Conservation (phyloP, 2,797 vertebrate genomes). For the Melanogrammus aeglefinus region DNA sequence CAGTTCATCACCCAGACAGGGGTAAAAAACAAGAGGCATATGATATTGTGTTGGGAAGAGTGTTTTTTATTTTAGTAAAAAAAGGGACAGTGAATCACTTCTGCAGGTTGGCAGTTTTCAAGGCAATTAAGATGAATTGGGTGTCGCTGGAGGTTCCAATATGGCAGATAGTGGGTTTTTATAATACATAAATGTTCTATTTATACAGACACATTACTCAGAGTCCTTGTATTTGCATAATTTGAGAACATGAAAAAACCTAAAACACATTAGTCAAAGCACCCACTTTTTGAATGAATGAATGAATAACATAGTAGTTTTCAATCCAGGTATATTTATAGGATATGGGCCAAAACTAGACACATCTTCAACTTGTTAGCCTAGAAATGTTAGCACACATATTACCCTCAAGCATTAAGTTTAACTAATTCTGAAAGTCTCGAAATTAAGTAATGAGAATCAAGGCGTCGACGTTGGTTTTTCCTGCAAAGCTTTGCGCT, state of each 20-base stretch:
- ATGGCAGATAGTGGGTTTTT: conserved; percentile 66
- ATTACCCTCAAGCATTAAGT: neutral
- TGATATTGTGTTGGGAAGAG: conserved; percentile 57
- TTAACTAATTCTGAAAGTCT: neutral
- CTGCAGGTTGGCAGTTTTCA: conserved; percentile 59
- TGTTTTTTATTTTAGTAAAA: conserved; percentile 58
- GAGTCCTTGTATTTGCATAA: conserved; percentile 56
- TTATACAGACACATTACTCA: conserved; percentile 53
- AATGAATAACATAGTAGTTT: too few relatives aligned
- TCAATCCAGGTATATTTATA: conserved; percentile 22
- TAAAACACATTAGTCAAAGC: conserved; percentile 22
- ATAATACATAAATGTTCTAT: conserved; percentile 56
- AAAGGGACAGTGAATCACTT: conserved; percentile 63
- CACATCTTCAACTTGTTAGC: neutral
- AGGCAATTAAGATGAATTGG: conserved; percentile 78
- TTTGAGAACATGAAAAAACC: conserved; percentile 40
- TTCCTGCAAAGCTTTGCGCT: neutral
- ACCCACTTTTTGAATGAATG: too few relatives aligned
- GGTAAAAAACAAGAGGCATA: conserved; percentile 48
- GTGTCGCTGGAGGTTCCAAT: conserved; percentile 61
- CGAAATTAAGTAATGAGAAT: conserved; percentile 3
- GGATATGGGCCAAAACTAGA: conserved; percentile 11
- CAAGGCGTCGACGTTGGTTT: neutral
- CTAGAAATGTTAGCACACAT: too few relatives aligned
- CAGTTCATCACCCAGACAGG: conserved; percentile 71